Conservation (phyloP, 1,140 invertebrate species). For the Cecropterus lyciades region DNA sequence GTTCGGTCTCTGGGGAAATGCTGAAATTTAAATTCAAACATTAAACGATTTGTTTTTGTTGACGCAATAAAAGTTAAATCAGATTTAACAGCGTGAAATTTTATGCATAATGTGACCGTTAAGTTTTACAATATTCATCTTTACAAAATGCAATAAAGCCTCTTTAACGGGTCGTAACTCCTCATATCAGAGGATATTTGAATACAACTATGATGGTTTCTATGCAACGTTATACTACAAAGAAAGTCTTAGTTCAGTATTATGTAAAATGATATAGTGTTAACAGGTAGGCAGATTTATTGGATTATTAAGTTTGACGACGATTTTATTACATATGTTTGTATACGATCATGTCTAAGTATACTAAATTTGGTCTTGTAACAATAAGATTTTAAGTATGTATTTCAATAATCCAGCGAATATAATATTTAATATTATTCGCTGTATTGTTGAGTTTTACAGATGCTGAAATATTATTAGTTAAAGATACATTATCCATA, state of each 20-base stretch:
- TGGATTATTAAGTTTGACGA: background rate
- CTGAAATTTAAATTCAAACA: constrained; percentile 72
- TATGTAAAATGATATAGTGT: no score
- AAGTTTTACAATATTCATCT: constrained; percentile 44
- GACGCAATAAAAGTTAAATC: constrained; percentile 68
- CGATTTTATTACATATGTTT: no score
- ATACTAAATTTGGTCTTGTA: no score
- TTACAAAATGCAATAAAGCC: constrained; percentile 42
- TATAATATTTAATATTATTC: no score
- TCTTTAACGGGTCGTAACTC: constrained; percentile 37
- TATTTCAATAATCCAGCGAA: no score
- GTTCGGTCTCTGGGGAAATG: constrained; percentile 50
- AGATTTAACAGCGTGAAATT: constrained; percentile 58
- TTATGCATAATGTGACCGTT: constrained; percentile 47
- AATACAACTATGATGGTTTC: constrained; percentile 37
- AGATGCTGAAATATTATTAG: no score
- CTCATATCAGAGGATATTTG: constrained; percentile 27
- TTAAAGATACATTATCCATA: no score
- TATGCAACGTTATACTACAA: constrained; percentile 6
- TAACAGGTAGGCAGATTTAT: no score
- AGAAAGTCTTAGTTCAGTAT: background rate
- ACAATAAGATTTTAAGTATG: no score
- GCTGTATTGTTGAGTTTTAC: no score
- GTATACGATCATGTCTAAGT: no score
- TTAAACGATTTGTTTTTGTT: constrained; percentile 76